Percentiles rank a stretch among this genome's conserved stretches.
Evolutionary conservation across 2,888 invertebrate genomes (phyloP).

Genomic region (Agonopterix alstromeriana): DNA sequence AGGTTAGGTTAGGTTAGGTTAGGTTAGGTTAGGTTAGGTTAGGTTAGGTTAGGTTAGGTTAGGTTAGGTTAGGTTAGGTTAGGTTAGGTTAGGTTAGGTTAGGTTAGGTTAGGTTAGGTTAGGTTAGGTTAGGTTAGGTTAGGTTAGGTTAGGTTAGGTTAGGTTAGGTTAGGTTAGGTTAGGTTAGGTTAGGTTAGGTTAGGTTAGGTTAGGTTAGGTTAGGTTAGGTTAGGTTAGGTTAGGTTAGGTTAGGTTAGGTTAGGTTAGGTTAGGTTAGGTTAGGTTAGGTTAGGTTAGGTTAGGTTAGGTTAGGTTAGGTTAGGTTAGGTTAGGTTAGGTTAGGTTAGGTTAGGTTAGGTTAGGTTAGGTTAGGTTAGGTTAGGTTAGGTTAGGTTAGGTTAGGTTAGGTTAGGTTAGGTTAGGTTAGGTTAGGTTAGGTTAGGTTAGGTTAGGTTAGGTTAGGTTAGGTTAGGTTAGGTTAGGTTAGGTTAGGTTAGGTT

Average conservation of each 20-base stretch:
- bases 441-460: constrained; percentile 10
- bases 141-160: constrained; percentile 12
- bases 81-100: constrained; percentile 12
- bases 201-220: constrained; percentile 8
- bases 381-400: constrained; percentile 9
- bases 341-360: constrained; percentile 6
- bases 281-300: constrained; percentile 11
- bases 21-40: constrained; percentile 14
- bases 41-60: constrained; percentile 14
- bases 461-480: constrained; percentile 11
- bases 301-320: constrained; percentile 11
- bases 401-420: constrained; percentile 11
- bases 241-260: constrained; percentile 8
- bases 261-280: constrained; percentile 11
- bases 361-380: constrained; percentile 10
- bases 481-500: constrained; percentile 13
- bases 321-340: constrained; percentile 12
- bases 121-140: constrained; percentile 14
- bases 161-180: constrained; percentile 11
- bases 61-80: constrained; percentile 14
- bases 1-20: constrained; percentile 14
- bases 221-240: constrained; percentile 9
- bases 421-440: constrained; percentile 12
- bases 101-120: constrained; percentile 12
- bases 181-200: constrained; percentile 10